A percentile compares a stretch with the other conserved stretches of the same genome.
phyloP scores from a whole-genome alignment of 1,140 invertebrate species.

The Euura lappo region DNA sequence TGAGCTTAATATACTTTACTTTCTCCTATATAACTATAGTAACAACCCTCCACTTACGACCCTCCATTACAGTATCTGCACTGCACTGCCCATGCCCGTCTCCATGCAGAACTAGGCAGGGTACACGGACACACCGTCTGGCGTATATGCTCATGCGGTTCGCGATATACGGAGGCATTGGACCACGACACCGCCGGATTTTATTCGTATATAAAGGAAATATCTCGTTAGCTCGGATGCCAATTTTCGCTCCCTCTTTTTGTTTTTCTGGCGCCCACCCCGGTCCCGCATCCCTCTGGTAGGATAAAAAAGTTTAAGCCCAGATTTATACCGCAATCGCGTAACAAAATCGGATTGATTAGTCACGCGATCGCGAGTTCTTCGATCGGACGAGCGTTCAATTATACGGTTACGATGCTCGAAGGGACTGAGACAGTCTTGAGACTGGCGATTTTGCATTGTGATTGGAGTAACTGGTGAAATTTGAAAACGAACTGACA shows the following conservation, averaged over 20 bases:
- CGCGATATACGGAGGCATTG: background rate
- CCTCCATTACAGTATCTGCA: background rate
- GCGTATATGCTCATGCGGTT: background rate
- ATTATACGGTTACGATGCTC: background rate
- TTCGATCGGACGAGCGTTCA: background rate
- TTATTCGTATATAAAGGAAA: background rate
- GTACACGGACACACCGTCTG: background rate
- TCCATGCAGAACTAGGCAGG: background rate
- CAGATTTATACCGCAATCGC: background rate
- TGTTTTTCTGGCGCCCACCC: background rate
- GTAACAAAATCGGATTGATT: background rate
- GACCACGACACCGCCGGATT: background rate
- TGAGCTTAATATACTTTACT: conserved; percentile 56
- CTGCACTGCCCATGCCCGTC: background rate
- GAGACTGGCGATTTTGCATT: too few relatives aligned
- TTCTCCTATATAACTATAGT: conserved; percentile 31
- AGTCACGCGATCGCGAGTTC: background rate
- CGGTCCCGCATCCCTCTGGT: background rate
- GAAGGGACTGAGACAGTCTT: too few relatives aligned
- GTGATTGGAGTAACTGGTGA: background rate
- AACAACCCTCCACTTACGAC: background rate
- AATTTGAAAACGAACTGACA: background rate
- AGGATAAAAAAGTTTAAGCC: background rate
- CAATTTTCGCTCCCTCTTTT: background rate
- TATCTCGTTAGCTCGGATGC: background rate